Evolutionary conservation across 1,140 invertebrate species (phyloP), one percentile per base, ranked within the genome.

Genomic region (Eumeta japonica): DNA sequence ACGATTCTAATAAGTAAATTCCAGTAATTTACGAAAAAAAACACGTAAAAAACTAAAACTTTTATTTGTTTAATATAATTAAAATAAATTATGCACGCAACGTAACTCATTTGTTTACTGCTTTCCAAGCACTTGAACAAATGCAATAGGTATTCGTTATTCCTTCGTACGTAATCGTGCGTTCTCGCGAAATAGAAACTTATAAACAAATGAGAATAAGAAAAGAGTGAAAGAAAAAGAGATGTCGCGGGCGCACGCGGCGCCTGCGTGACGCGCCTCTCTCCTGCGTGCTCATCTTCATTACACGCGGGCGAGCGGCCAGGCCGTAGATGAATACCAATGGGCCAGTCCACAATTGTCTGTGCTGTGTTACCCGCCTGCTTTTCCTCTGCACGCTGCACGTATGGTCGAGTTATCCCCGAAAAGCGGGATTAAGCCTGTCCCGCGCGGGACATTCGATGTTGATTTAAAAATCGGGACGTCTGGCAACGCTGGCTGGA

Each of bases 391-490:
- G 3, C 30, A 32, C 3, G 30, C 3, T 32, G 12, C 30, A 32
- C 30, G 30, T 15, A 32, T 15, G 30, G 30, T 32, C 30, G 30
- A 32, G 30, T 32, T 32, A 35, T 35, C 33, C 33, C 16, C 18
- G 33, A 35, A 35, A 32, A 35, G 18, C 33, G 33, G 33, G 5
- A 35, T 17, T 18, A n/a, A 35, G 33, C 33, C 33, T 20, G 33
- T 35, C 16, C 33, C 33, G 33, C 33, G 16, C 33, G 33, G 33
- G 33, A 35, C 33, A 35, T 35, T 35, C 14, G 3, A 35, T 35
- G 16, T 35, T 35, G 16, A 20, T 18, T 20, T 18, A 10, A 35
- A 17, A 35, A 35, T 18, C 16, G 16, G 16, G 33, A 35, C 18
- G 11, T 35, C 18, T 35, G 16, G 18, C 33, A 35, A 18, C 16